phyloP scores from a whole-genome alignment of 2,888 invertebrate genomes.

The Lepetodrilus schrolli region DNA sequence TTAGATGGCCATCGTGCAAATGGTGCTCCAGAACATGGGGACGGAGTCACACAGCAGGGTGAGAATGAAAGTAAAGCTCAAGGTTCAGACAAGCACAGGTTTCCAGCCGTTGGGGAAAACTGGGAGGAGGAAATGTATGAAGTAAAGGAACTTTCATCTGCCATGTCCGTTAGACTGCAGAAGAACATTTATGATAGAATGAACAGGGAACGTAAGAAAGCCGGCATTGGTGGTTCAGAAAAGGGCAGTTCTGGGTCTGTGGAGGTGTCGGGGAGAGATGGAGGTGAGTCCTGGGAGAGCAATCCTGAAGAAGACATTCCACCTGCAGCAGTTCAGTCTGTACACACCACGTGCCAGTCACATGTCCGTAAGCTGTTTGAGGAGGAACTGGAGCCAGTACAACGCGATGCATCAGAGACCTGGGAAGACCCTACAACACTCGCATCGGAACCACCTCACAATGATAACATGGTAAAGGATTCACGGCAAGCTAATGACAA shows the following conservation, averaged over 20 bases:
- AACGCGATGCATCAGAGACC: no score
- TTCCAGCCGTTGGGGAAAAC: not conserved
- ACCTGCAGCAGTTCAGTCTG: not conserved
- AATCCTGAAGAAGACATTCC: not conserved
- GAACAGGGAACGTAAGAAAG: not conserved
- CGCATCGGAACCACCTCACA: no score
- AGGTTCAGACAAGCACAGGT: not conserved
- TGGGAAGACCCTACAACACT: no score
- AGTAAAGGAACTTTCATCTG: not conserved
- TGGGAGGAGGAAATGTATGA: constrained; percentile 11
- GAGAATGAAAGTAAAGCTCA: not conserved
- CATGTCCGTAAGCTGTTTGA: not conserved
- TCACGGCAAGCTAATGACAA: no score
- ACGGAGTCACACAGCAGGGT: not conserved
- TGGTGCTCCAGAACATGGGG: not conserved
- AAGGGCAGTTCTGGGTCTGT: no score
- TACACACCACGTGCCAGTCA: not conserved
- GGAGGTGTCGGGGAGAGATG: not conserved
- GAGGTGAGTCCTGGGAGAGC: not conserved
- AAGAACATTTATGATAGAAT: constrained; percentile 12
- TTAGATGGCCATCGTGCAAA: not conserved
- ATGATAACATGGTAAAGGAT: no score
- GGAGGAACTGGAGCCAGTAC: no score
- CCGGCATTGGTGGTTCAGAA: no score
- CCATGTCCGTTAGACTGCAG: not conserved